These are phyloP conservation scores for Vombatus ursinus DNA, from an alignment of 2,113 vertebrate species.

Conservation along the genomic window DNA sequence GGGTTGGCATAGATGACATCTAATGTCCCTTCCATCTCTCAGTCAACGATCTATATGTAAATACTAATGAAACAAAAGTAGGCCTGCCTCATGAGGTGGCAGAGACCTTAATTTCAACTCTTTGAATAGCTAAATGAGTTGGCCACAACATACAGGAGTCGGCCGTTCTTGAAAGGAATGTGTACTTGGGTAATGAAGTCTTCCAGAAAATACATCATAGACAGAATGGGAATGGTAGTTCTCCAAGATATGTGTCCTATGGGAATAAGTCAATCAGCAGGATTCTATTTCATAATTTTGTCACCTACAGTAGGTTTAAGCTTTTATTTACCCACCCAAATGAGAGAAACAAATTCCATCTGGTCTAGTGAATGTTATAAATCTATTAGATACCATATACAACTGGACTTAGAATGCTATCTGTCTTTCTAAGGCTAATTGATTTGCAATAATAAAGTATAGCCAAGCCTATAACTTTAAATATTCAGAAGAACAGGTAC, in stretches of 20 bases:
- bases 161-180: not conserved
- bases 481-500: not conserved
- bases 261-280: not conserved
- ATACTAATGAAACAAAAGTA: not conserved
- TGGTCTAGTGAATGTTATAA: not conserved
- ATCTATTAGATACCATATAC: not conserved
- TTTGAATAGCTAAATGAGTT: not conserved
- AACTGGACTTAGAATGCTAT: not conserved
- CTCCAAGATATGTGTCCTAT: not conserved
- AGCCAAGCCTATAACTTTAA: not conserved
- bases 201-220: not conserved
- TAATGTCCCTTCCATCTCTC: not conserved
- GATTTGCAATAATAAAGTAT: constrained; percentile 41
- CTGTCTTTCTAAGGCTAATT: constrained; percentile 20
- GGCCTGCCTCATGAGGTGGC: not conserved
- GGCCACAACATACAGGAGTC: not conserved
- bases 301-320: not conserved
- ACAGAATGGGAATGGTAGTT: not conserved
- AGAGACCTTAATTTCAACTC: not conserved
- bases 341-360: not conserved
- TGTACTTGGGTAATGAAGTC: not conserved
- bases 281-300: not conserved
- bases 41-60: not conserved
- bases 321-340: not conserved
- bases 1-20: not conserved